These are phyloP conservation scores for Panzeria rudis DNA, from an alignment of 2,888 invertebrate genomes.

Conservation along the genomic window DNA sequence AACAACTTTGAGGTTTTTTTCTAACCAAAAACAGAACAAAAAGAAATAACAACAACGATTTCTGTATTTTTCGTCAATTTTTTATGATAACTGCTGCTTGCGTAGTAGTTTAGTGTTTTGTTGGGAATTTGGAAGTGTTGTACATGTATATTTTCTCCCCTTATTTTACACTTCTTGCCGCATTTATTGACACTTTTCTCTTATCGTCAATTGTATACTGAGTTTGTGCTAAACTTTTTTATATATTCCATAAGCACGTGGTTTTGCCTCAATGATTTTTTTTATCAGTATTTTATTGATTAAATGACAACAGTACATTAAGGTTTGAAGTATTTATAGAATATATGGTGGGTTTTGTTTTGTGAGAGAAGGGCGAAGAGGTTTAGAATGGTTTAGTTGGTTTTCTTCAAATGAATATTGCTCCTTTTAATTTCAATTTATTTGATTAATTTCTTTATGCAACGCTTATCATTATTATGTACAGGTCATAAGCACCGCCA, in stretches of 20 bases:
- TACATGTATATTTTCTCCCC: not conserved
- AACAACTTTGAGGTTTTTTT: not conserved
- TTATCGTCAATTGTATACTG: conserved; percentile 9
- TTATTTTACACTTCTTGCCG: conserved; percentile 21
- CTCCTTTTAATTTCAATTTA: too few species aligned
- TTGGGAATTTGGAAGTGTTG: conserved; percentile 32
- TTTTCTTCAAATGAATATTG: too few species aligned
- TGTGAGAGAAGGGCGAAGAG: too few species aligned
- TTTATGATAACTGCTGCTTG: conserved; percentile 4
- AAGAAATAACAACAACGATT: not conserved
- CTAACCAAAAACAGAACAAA: not conserved
- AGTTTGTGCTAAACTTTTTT: not conserved
- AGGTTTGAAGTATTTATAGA: not conserved
- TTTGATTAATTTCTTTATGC: too few species aligned
- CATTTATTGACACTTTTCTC: conserved; percentile 47
- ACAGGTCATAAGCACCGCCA: too few species aligned
- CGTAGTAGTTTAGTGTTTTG: conserved; percentile 3
- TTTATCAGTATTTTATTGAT: conserved; percentile 65
- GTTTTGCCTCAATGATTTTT: conserved; percentile 44
- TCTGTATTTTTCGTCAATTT: conserved; percentile 27
- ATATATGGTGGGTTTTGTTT: not conserved
- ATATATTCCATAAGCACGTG: conserved; percentile 4
- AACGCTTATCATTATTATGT: too few species aligned
- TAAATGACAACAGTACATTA: conserved; percentile 1
- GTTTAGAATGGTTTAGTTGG: too few species aligned